Percentiles rank a stretch among this genome's conserved stretches.
Conservation (phyloP, 2,797 vertebrate genomes). For the Urophycis tenuis region DNA sequence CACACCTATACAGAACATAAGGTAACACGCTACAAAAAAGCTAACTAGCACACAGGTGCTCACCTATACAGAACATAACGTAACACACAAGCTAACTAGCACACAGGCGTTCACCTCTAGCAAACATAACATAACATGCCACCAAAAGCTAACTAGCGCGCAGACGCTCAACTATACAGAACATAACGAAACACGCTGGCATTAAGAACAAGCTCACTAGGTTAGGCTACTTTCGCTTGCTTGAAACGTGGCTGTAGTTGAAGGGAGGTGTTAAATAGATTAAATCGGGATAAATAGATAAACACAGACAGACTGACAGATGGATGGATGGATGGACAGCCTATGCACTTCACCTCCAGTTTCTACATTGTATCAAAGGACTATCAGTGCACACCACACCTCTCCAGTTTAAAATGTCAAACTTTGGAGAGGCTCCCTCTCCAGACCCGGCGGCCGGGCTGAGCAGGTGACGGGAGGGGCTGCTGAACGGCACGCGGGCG, state of each 20-base stretch:
- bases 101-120: background rate
- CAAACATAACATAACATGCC: background rate
- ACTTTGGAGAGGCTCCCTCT: too few species aligned
- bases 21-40: background rate
- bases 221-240: background rate
- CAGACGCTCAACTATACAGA: too few species aligned
- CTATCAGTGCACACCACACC: background rate
- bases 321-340: background rate
- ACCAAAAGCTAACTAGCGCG: too few species aligned
- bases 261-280: too few species aligned
- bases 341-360: background rate
- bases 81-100: too few species aligned
- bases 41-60: too few species aligned
- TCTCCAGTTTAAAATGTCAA: background rate
- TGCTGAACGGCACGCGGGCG: background rate
- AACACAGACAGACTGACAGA: background rate
- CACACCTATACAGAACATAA: background rate
- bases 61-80: background rate
- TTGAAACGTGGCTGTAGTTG: background rate
- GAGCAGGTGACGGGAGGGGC: background rate
- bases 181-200: background rate
- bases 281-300: background rate
- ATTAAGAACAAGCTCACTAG: too few species aligned
- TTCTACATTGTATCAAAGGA: background rate
- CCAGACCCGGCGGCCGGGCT: too few species aligned